A percentile compares a stretch with the other conserved stretches of the same genome.
These are phyloP conservation scores for Manis javanica DNA, from an alignment of 2,797 vertebrate species.

Conservation along the genomic window DNA sequence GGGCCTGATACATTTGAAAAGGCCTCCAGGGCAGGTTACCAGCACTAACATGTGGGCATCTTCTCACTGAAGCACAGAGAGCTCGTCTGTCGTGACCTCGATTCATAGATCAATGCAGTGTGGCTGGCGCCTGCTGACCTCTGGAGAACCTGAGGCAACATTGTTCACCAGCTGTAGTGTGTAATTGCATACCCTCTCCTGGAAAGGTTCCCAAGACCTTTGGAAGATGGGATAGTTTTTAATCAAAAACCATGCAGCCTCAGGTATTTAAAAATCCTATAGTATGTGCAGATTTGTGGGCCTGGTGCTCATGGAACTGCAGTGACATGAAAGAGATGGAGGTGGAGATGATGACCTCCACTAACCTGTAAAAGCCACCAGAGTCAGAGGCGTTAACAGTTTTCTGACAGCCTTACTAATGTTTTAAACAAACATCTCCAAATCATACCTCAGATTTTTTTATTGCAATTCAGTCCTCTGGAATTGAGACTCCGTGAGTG, in stretches of 20 bases:
- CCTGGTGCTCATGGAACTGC: background rate
- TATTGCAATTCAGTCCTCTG: background rate
- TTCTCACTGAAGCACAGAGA: background rate
- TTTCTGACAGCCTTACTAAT: background rate
- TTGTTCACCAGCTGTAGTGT: background rate
- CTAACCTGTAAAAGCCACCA: background rate
- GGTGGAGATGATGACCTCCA: background rate
- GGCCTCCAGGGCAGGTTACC: background rate
- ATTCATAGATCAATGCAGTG: background rate
- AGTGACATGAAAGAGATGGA: background rate
- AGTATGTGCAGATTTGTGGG: background rate
- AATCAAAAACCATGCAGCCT: background rate
- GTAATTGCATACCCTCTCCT: background rate
- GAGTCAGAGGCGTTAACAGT: background rate
- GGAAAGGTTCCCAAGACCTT: background rate
- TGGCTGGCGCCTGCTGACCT: background rate
- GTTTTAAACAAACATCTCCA: background rate
- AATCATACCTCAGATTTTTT: background rate
- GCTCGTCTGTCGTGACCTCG: background rate
- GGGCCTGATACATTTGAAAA: background rate
- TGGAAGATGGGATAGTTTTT: background rate
- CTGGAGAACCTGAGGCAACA: background rate
- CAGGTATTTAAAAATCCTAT: background rate
- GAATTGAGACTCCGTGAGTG: background rate
- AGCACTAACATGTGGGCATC: background rate